Evolutionary conservation across 2,797 vertebrate species (phyloP), one percentile per base, ranked within the genome.

Genomic region (Threskiornis aethiopicus): DNA sequence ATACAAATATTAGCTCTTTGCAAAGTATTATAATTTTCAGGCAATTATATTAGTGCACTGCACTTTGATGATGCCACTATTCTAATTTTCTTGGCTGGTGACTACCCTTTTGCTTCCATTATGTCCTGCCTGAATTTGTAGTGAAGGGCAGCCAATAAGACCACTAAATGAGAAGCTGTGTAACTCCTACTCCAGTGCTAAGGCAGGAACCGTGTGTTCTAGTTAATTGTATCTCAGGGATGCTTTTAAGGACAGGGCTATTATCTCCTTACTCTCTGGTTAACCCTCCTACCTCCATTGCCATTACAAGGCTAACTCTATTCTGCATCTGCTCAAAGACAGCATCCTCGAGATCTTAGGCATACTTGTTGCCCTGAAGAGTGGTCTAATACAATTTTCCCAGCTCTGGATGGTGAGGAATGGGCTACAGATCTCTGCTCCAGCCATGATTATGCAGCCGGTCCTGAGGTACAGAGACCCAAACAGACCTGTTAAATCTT

Each of bases 11-110:
- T 73, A 94, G 14, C 14, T 92, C n/a, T 79, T 84, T 64, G 37
- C 28, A 90, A 93, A 92, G 15, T 8, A 31, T 90, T 79, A 33
- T 85, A 72, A 93, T 95, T 93, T 96, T 87, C 84, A 87, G 42
- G 18, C 62, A 82, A 80, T 90, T 73, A 52, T 47, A 76, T 10
- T 28, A 69, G 10, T 39, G 33, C 20, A 47, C 24, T 70, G 28
- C 42, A 41, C 80, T 90, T 81, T 31, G 17, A 52, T 79, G 46
- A 14, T 82, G 42, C 9, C 49, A 58, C 69, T 66, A 37, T 59
- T 92, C 49, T 86, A 78, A 72, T 93, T 84, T 71, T 73, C 42
- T 83, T 85, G 55, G 64, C 77, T 89, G 19, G 39, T 82, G 59
- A 72, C 57, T 88, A 81, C 41, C 11, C 17, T 49, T 33, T 65